Evolutionary conservation across 2,797 vertebrate genomes (phyloP), one percentile per base, ranked within the genome.

Genomic region (Australoheros facetus): DNA sequence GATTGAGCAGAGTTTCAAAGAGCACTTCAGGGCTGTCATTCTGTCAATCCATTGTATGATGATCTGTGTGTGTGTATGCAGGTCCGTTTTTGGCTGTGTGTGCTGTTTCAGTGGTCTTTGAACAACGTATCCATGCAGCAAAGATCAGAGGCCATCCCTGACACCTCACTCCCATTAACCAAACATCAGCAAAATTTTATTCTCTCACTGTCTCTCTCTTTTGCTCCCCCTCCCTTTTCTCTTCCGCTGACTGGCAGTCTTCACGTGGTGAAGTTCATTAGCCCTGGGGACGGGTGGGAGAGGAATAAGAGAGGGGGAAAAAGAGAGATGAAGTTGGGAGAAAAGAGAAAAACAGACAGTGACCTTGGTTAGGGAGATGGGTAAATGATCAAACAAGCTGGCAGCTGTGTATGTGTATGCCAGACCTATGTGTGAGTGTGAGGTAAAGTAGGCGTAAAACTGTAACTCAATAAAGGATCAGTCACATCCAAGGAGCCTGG

Each of bases 391-490:
- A 95, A 95, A 95, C 89, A 91, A 90, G 91, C 91, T 92, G 92
- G 91, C 90, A 93, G 89, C 84, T 75, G 73, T 81, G 78, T 85
- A 79, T 71, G 73, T 80, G 71, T 81, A 80, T 81, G 60, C 75
- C 70, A 81, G 78, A 79, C 51, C 62, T 86, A 85, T 85, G 86
- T 81, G 89, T 79, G 85, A 88, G 90, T 82, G 89, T 89, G 92
- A 89, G 85, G 92, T 91, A 93, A 94, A 94, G 93, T 94, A 94
- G 93, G 93, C 93, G 94, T 94, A 94, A 94, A 94, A 95, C 89
- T 95, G 94, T 95, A 94, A 95, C 96, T 93, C 95, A 95, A 94
- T 96, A 94, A 93, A 95, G 89, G 93, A 96, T 96, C 93, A 97
- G 96, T 97, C 91, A 93, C 95, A 95, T 95, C 93, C 91, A 95